phyloP scores from a whole-genome alignment of 2,797 vertebrate species.

The Argya squamiceps region DNA sequence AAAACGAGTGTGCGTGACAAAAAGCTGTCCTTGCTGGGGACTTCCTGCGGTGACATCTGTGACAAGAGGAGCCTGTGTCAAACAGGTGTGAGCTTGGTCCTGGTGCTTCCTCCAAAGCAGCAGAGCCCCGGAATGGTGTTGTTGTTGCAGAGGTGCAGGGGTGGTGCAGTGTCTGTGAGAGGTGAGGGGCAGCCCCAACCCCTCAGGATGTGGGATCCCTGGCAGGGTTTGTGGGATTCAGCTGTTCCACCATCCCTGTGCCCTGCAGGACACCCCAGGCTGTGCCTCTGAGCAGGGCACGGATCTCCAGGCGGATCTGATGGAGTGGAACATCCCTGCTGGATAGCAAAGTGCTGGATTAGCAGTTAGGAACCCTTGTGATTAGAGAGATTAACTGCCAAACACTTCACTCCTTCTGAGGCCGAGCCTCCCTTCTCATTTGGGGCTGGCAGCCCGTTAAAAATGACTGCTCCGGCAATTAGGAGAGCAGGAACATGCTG shows the following conservation, averaged over 20 bases:
- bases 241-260: neutral
- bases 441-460: neutral
- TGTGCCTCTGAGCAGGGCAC: neutral
- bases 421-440: neutral
- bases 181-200: neutral
- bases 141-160: neutral
- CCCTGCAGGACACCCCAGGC: neutral
- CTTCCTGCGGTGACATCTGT: neutral
- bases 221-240: neutral
- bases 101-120: neutral
- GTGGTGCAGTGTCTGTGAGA: neutral
- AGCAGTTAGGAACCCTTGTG: neutral
- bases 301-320: neutral
- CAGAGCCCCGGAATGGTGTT: neutral
- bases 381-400: conserved; percentile 26
- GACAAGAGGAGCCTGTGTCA: neutral
- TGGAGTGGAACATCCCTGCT: neutral
- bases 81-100: neutral
- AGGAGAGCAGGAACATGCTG: neutral
- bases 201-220: neutral
- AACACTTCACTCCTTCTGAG: neutral
- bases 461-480: neutral
- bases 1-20: neutral
- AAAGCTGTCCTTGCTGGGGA: neutral
- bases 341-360: neutral